phyloP scores from a whole-genome alignment of 1,140 invertebrate genomes.

The Augochlora pura region DNA sequence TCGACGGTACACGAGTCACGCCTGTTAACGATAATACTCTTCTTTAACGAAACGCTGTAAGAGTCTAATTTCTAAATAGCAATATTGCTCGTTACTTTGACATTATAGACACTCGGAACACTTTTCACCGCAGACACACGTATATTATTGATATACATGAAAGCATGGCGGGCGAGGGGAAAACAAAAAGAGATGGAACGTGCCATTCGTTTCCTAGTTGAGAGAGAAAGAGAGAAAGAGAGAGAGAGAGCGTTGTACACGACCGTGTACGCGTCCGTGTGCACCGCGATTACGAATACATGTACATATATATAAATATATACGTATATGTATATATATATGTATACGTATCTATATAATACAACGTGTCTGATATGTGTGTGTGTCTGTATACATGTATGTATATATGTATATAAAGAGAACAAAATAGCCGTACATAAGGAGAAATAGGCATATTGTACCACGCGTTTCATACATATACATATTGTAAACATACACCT shows the following conservation, averaged over 20 bases:
- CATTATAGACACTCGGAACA: slow-evolving; percentile 5
- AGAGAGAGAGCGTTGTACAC: slow-evolving; percentile 38
- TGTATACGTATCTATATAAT: slow-evolving; percentile 37
- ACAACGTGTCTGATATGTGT: too few relatives aligned
- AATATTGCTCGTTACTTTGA: slow-evolving; percentile 38
- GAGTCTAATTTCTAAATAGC: slow-evolving; percentile 35
- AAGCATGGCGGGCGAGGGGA: not conserved
- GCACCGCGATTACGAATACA: too few relatives aligned
- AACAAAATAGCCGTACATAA: slow-evolving; percentile 39
- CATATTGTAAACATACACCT: slow-evolving; percentile 61
- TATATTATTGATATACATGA: too few relatives aligned
- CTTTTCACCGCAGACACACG: slow-evolving; percentile 10
- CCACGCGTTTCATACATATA: slow-evolving; percentile 58
- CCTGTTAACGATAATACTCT: slow-evolving; percentile 45
- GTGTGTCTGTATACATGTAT: slow-evolving; percentile 39
- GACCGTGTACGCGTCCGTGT: slow-evolving; percentile 47
- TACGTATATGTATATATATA: slow-evolving; percentile 46
- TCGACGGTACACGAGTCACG: not conserved
- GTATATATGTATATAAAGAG: too few relatives aligned
- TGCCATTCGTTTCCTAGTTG: slow-evolving; percentile 49
- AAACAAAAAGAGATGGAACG: slow-evolving; percentile 1
- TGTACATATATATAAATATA: slow-evolving; percentile 48
- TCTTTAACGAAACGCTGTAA: slow-evolving; percentile 23
- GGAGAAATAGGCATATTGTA: slow-evolving; percentile 31
- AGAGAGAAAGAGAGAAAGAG: too few relatives aligned